Base-by-base conservation (phyloP, 1,140 invertebrate species). In the Lepeophtheirus salmonis region DNA sequence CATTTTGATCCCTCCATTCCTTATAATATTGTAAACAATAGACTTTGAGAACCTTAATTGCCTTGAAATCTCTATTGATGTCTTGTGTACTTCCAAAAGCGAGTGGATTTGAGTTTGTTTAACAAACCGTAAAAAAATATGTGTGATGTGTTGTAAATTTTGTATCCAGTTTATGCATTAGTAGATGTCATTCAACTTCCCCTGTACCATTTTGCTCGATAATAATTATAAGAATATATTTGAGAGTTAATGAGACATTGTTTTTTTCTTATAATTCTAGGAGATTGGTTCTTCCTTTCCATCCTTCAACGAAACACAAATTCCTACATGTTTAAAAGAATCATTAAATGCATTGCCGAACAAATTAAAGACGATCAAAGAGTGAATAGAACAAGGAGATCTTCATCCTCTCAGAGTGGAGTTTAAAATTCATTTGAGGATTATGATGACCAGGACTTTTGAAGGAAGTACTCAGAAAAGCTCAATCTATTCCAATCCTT, bases 281-380 rank as follows among this genome's bases (percentile, higher is more conserved):
- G 52, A 22, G 52, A 54, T 22, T 54, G 52, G 52, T 54, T 54
- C 21, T n/a, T 54, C 52, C 52, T 54, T 16, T n/a, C 18, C 14
- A n/a, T 54, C 16, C 22, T 54, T 3, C 14, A 17, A 2, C 18
- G 23, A 54, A 54, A 54, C 52, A 54, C 52, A 14, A 54, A 16
- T 4, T n/a, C 16, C 21, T 54, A 54, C 52, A 54, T 54, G 16
- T 54, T 18, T 22, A 16, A 22, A n/a, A 17, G 52, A 22, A 54
- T 54, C 22, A 22, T 54, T 22, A 54, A 54, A 22, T n/a, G 16
- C 21, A 17, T 54, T 22, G 18, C 21, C 3, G 21, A 54, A 14
- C n/a, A 20, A n/a, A 54, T 54, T 22, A 50, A 50, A 50, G 49
- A 50, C n/a, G n/a, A n/a, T n/a, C n/a, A n/a, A n/a, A n/a, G n/a